Conservation (phyloP, 2,888 invertebrate species). For the Vesta saturnalis region DNA sequence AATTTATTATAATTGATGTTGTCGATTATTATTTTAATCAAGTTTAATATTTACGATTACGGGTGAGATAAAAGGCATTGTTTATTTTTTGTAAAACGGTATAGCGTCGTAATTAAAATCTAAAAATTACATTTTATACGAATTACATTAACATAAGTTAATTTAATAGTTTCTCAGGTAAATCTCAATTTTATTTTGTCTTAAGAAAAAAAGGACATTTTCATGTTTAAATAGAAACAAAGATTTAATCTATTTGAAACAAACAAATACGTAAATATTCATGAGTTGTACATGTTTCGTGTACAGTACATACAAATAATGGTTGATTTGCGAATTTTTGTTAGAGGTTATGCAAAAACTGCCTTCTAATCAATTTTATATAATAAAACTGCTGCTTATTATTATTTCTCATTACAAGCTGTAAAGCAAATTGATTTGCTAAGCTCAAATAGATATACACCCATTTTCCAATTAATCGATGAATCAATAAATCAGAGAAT, state of each 20-base stretch:
- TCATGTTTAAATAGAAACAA: background rate
- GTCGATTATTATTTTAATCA: background rate
- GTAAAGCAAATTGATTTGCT: too few species aligned
- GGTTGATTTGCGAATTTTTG: background rate
- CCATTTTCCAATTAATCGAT: too few species aligned
- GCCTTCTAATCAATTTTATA: too few species aligned
- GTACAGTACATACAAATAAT: background rate
- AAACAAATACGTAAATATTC: background rate
- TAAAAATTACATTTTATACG: too few species aligned
- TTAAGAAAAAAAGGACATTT: background rate
- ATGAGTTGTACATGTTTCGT: background rate
- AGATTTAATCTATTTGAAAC: background rate
- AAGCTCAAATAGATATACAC: too few species aligned
- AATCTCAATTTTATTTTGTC: background rate
- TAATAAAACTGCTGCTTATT: too few species aligned
- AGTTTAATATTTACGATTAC: background rate
- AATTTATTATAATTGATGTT: background rate
- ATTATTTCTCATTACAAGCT: too few species aligned
- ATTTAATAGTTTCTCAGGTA: background rate
- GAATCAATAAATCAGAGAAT: too few species aligned
- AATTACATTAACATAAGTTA: background rate
- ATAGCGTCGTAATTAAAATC: background rate
- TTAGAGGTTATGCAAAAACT: background rate
- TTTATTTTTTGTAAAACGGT: background rate
- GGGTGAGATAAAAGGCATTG: constrained; percentile 1